A percentile compares a stretch with the other conserved stretches of the same genome.
These are phyloP conservation scores for Takifugu flavidus DNA, from an alignment of 2,113 vertebrate genomes.

Conservation along the genomic window DNA sequence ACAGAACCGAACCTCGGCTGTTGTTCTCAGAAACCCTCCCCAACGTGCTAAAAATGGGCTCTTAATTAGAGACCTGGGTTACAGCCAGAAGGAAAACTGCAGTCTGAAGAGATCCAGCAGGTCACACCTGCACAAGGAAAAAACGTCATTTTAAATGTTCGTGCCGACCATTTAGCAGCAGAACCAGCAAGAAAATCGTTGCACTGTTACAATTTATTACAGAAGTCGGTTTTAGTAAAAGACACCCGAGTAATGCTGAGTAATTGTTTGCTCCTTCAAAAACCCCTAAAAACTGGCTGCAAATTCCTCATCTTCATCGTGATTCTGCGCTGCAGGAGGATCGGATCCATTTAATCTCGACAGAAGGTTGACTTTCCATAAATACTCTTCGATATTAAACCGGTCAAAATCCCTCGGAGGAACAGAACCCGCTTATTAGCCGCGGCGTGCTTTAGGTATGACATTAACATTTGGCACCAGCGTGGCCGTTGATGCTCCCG, in stretches of 20 bases:
- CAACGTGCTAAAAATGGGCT: not conserved
- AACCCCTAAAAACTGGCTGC: no score
- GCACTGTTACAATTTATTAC: no score
- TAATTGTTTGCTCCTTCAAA: no score
- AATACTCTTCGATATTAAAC: constrained; percentile 40
- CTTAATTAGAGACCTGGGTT: constrained; percentile 1
- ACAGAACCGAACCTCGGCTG: not conserved
- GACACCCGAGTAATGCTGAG: no score
- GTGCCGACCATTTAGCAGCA: no score
- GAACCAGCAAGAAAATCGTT: no score
- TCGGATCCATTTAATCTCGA: constrained; percentile 32
- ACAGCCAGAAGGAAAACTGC: no score
- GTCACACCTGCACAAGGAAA: no score
- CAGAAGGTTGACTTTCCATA: constrained; percentile 27
- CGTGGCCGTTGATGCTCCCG: not conserved
- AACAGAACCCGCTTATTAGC: constrained; percentile 21
- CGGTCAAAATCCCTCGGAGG: constrained; percentile 11
- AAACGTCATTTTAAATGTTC: no score
- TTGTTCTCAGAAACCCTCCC: no score
- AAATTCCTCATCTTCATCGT: not conserved
- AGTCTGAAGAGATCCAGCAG: no score
- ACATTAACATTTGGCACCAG: not conserved
- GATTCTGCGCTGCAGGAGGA: constrained; percentile 1
- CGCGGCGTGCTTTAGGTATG: constrained; percentile 3
- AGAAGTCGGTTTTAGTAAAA: no score